Evolutionary conservation across 2,113 vertebrate species (phyloP), one percentile per base, ranked within the genome.

Genomic region (Rhabdomys dilectus): DNA sequence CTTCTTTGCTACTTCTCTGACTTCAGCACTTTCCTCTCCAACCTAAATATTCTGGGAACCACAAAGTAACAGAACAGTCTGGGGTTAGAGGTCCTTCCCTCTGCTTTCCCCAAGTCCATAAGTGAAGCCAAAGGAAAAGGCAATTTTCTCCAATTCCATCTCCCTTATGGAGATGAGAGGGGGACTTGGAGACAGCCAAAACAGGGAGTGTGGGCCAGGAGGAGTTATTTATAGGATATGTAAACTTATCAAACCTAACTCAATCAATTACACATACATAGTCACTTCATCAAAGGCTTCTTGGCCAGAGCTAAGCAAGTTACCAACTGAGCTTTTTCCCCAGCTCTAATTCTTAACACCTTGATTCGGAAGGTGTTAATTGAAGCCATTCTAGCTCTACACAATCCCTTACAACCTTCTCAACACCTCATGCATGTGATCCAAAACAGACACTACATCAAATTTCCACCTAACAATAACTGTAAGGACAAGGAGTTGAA

Each of bases 241-340:
- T 85, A 95, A 91, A 51, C 36, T 89, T 62, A 91, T 82, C 85
- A 91, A 60, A 82, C 36, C 12, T 53, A 94, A 95, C 48, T 90
- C 10, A 5, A 45, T 80, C 48, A 76, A 91, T 21, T 82, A 56
- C 62, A 78, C 36, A 72, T 56, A 92, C 64, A 89, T 58, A 91
- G 2, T 94, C 36, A 94, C 2, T 95, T 58, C 31, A 94, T 53
- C 34, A 70, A 72, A 72, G 80, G 31, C 15, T 88, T 91, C 70
- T 62, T 84, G 90, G 58, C 34, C 48, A 87, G 34, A 72, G 51
- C 81, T 62, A 85, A 45, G 10, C 73, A 76, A 42, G 26, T 85
- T 45, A 64, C 24, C 24, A 5, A 64, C 1, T 64, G 26, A 62
- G 15, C 82, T 84, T 15, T 62, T 26, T 42, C 13, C 15, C 8